A percentile compares a stretch with the other conserved stretches of the same genome.
phyloP scores from a whole-genome alignment of 2,888 invertebrate species.

The Athripsodes cinereus region DNA sequence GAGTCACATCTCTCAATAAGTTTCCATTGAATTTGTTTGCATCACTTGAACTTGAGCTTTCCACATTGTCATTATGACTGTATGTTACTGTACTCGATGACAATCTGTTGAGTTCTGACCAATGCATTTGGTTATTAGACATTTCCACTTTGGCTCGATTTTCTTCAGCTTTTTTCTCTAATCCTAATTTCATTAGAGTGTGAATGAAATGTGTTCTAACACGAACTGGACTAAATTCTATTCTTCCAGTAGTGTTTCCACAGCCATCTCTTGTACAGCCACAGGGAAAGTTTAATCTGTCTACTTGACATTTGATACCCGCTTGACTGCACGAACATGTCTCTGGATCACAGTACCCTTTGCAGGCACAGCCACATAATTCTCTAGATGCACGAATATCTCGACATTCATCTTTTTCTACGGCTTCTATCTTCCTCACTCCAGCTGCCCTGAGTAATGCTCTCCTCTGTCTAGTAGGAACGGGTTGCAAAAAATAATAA shows the following conservation, averaged over 20 bases:
- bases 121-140: constrained; percentile 42
- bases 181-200: constrained; percentile 86
- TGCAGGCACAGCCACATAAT: constrained; percentile 89
- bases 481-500: constrained; percentile 87
- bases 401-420: constrained; percentile 91
- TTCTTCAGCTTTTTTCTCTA: constrained; percentile 78
- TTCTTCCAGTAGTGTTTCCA: constrained; percentile 84
- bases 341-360: constrained; percentile 91
- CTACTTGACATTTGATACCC: constrained; percentile 97
- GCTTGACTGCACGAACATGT: constrained; percentile 91
- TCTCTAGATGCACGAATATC: constrained; percentile 88
- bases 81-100: constrained; percentile 38
- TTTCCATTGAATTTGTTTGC: constrained; percentile 35
- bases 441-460: constrained; percentile 87
- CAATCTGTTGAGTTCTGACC: constrained; percentile 42
- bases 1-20: constrained; percentile 49
- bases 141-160: constrained; percentile 38
- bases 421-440: constrained; percentile 85
- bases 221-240: constrained; percentile 93
- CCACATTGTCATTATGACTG: constrained; percentile 39
- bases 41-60: constrained; percentile 29
- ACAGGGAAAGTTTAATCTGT: constrained; percentile 92
- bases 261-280: constrained; percentile 94
- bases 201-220: constrained; percentile 96
- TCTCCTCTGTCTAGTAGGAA: constrained; percentile 85